Conservation (phyloP, 2,888 invertebrate species). For the Urechis unicinctus region DNA sequence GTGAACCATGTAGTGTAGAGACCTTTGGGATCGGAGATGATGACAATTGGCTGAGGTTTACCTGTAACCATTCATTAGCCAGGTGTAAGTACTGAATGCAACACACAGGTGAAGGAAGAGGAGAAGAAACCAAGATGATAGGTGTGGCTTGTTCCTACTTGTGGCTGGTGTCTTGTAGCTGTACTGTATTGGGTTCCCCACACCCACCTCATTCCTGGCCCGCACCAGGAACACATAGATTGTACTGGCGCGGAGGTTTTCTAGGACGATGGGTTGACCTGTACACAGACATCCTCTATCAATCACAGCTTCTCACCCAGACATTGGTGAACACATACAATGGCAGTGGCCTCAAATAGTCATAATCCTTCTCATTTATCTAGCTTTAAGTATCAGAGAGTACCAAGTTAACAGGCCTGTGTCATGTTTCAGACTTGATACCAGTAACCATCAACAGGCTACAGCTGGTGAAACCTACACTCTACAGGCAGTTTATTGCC, state of each 20-base stretch:
- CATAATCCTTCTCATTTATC: too few relatives aligned
- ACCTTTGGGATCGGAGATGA: slow-evolving; percentile 15
- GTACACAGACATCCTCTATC: too few relatives aligned
- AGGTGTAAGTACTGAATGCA: not conserved
- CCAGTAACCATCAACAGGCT: too few relatives aligned
- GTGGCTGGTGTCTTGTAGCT: slow-evolving; percentile 14
- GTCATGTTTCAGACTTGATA: too few relatives aligned
- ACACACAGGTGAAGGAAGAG: not conserved
- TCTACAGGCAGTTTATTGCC: too few relatives aligned
- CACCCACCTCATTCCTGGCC: slow-evolving; percentile 21
- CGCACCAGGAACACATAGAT: slow-evolving; percentile 17
- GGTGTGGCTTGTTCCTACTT: slow-evolving; percentile 5
- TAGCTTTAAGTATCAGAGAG: too few relatives aligned
- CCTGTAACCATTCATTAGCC: slow-evolving; percentile 10
- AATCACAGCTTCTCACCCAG: too few relatives aligned
- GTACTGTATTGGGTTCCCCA: slow-evolving; percentile 11
- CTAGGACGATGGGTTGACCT: slow-evolving; percentile 4
- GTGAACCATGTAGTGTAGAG: slow-evolving; percentile 20
- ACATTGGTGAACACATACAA: too few relatives aligned
- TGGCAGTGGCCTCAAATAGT: too few relatives aligned
- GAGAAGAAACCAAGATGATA: not conserved
- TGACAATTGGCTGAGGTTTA: slow-evolving; percentile 19
- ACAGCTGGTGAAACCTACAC: too few relatives aligned
- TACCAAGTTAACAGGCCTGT: too few relatives aligned
- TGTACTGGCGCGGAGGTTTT: slow-evolving; percentile 20